A percentile compares a stretch with the other conserved stretches of the same genome.
These are phyloP conservation scores for Cheilosia grossa DNA, from an alignment of 2,888 invertebrate genomes.

Conservation along the genomic window DNA sequence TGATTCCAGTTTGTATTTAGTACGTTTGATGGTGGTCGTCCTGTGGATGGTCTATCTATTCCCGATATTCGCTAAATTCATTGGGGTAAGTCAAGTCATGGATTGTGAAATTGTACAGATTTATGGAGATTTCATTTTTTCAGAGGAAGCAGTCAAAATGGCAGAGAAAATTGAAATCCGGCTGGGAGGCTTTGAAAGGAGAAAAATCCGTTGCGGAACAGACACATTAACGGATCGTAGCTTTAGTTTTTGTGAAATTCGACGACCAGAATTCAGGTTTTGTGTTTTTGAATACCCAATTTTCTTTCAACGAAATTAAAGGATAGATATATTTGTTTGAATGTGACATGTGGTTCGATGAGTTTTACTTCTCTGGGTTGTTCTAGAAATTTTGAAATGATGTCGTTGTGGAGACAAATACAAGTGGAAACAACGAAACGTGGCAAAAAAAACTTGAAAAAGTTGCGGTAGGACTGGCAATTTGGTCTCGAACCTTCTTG, in stretches of 20 bases:
- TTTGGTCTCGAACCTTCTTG: too few relatives aligned
- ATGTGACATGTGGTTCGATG: too few relatives aligned
- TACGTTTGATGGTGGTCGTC: conserved; percentile 2
- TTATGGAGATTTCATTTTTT: background rate
- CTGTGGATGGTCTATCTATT: conserved; percentile 12
- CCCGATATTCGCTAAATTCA: conserved; percentile 11
- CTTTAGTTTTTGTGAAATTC: background rate
- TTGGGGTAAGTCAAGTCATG: background rate
- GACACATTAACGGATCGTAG: background rate
- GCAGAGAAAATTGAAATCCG: background rate
- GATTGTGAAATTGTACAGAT: background rate
- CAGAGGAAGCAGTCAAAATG: conserved; percentile 11
- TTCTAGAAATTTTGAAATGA: too few relatives aligned
- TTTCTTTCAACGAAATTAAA: too few relatives aligned
- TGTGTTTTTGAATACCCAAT: background rate
- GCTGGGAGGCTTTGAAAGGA: background rate
- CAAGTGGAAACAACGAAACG: too few relatives aligned
- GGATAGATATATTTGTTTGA: too few relatives aligned
- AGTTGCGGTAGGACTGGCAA: too few relatives aligned
- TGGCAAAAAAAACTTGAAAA: too few relatives aligned
- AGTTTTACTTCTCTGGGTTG: too few relatives aligned
- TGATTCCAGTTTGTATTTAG: conserved; percentile 13
- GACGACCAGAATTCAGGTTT: background rate
- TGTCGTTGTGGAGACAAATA: too few relatives aligned
- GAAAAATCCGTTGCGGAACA: background rate